phyloP scores from a whole-genome alignment of 2,113 vertebrate genomes.

The Spheniscus mendiculus region DNA sequence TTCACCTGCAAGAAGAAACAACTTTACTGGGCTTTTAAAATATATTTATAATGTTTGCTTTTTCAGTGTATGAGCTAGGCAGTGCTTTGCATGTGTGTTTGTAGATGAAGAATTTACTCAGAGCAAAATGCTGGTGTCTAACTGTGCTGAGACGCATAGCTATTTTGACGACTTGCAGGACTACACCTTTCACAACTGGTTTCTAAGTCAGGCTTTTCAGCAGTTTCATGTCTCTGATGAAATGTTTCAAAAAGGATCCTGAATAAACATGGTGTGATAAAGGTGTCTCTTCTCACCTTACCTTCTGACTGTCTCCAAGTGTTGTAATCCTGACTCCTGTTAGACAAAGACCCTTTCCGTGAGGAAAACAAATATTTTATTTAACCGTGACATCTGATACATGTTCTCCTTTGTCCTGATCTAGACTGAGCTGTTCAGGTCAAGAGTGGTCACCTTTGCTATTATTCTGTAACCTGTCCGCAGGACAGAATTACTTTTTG shows the following conservation, averaged over 20 bases:
- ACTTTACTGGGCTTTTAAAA: background rate
- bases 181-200: background rate
- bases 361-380: constrained; percentile 25
- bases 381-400: background rate
- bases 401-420: background rate
- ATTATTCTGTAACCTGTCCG: constrained; percentile 38
- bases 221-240: background rate
- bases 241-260: background rate
- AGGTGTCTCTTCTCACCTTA: background rate
- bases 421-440: constrained; percentile 40
- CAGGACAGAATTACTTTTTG: constrained; percentile 62
- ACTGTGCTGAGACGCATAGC: background rate
- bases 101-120: background rate
- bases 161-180: background rate
- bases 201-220: background rate
- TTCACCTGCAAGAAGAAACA: background rate
- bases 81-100: background rate
- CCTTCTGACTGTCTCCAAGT: background rate
- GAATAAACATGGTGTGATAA: background rate
- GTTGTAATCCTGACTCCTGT: background rate
- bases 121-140: background rate
- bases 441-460: constrained; percentile 48
- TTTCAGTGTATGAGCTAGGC: background rate
- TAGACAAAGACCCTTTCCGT: background rate
- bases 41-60: background rate